Conservation (phyloP, 2,888 invertebrate species). For the Sphaerophoria rueppellii region DNA sequence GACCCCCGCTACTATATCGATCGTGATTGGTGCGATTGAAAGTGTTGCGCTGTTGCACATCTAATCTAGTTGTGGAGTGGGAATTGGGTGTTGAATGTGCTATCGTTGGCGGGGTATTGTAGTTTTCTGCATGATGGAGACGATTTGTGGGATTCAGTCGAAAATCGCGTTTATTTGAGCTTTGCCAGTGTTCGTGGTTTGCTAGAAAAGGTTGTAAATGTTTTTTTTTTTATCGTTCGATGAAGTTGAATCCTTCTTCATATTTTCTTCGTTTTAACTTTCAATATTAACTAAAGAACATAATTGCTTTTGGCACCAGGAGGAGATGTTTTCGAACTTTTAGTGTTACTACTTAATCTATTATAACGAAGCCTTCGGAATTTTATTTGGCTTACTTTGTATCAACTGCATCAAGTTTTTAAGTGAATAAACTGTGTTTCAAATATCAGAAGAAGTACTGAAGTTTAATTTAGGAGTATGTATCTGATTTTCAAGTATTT, state of each 20-base stretch:
- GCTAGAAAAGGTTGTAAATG: conserved; percentile 64
- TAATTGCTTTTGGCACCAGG: too few species aligned
- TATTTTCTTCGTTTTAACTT: neutral
- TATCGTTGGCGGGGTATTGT: conserved; percentile 65
- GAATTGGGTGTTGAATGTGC: conserved; percentile 79
- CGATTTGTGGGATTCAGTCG: conserved; percentile 78
- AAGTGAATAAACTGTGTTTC: too few species aligned
- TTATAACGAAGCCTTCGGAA: too few species aligned
- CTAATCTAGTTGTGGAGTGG: conserved; percentile 80
- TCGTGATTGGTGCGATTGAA: conserved; percentile 83
- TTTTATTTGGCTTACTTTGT: too few species aligned
- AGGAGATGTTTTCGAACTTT: too few species aligned
- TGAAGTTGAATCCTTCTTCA: conserved; percentile 65
- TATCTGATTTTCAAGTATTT: too few species aligned
- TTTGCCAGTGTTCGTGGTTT: conserved; percentile 79
- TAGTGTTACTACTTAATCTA: too few species aligned
- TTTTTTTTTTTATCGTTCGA: conserved; percentile 56
- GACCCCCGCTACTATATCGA: conserved; percentile 78
- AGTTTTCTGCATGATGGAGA: conserved; percentile 79
- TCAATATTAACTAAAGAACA: too few species aligned
- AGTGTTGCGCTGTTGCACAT: conserved; percentile 81
- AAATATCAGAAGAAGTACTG: too few species aligned
- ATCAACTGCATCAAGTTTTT: too few species aligned
- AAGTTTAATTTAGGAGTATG: too few species aligned
- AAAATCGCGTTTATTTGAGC: conserved; percentile 80